A percentile compares a stretch with the other conserved stretches of the same genome.
These are phyloP conservation scores for Aquila chrysaetos DNA, from an alignment of 2,797 vertebrate species.

Conservation along the genomic window DNA sequence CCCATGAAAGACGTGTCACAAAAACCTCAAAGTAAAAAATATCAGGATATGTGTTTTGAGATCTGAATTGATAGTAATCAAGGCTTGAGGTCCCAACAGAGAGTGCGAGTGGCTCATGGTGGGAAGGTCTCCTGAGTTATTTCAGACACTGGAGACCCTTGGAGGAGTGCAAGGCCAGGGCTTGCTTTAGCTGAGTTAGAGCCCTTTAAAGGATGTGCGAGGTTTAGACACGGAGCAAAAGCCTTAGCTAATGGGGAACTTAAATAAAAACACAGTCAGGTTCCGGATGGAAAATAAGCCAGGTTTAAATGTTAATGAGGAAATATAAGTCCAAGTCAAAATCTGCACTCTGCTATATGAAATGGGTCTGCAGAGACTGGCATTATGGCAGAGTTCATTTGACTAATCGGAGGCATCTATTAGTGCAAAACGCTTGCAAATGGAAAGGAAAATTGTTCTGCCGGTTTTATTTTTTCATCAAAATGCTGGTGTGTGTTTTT, in stretches of 20 bases:
- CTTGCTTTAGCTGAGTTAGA: neutral
- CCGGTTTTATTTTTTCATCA: neutral
- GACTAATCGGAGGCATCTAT: neutral
- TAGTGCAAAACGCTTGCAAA: slow-evolving; percentile 19
- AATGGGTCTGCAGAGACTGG: slow-evolving; percentile 19
- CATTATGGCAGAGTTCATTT: slow-evolving; percentile 27
- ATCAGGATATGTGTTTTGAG: neutral
- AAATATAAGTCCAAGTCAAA: slow-evolving; percentile 14
- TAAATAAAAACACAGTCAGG: slow-evolving; percentile 10
- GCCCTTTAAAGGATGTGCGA: neutral
- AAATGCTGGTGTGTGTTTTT: neutral
- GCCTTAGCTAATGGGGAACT: neutral
- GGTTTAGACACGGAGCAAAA: neutral
- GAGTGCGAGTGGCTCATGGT: neutral
- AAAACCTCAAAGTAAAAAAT: neutral
- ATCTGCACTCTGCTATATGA: neutral
- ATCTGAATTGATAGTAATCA: neutral
- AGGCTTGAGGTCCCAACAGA: neutral
- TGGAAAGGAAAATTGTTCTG: slow-evolving; percentile 16
- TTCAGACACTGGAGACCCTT: neutral
- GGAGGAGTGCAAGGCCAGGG: neutral
- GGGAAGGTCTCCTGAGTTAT: neutral
- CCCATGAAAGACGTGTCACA: neutral
- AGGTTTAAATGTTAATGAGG: slow-evolving; percentile 45
- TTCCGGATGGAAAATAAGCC: neutral